Evolutionary conservation across 2,797 vertebrate genomes (phyloP).

Genomic region (Anguilla marmorata): DNA sequence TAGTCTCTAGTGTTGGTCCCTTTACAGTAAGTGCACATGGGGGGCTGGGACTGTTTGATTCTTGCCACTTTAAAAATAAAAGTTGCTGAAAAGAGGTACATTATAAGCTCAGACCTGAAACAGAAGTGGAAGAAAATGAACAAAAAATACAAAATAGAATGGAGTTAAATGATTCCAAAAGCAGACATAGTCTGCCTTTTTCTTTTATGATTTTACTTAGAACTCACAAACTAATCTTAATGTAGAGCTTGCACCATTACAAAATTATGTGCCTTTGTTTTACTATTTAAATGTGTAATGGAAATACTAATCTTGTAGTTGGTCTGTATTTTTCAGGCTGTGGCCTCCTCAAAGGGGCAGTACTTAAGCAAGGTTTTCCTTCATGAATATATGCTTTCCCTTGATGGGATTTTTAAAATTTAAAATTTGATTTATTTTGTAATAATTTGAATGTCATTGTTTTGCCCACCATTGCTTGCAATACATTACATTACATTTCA

Average conservation of each 20-base stretch:
- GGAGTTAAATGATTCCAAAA: too few relatives aligned
- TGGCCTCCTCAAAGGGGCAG: too few relatives aligned
- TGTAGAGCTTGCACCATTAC: too few relatives aligned
- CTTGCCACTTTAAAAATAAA: background rate
- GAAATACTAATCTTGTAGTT: background rate
- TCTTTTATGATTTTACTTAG: too few relatives aligned
- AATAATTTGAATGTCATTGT: background rate
- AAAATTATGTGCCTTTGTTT: background rate
- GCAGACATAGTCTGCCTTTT: too few relatives aligned
- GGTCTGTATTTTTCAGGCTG: too few relatives aligned
- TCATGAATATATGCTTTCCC: background rate
- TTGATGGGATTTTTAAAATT: background rate
- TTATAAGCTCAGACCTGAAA: background rate
- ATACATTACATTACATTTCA: background rate
- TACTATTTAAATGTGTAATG: background rate
- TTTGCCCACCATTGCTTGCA: too few relatives aligned
- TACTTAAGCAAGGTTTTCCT: background rate
- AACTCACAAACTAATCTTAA: too few relatives aligned
- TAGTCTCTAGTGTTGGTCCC: background rate
- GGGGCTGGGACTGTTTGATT: background rate
- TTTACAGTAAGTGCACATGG: background rate
- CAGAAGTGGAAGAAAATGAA: too few relatives aligned
- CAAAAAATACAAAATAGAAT: too few relatives aligned
- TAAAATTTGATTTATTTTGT: background rate
- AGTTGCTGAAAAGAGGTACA: background rate